phyloP scores from a whole-genome alignment of 2,888 invertebrate species.

The Helleia helle region DNA sequence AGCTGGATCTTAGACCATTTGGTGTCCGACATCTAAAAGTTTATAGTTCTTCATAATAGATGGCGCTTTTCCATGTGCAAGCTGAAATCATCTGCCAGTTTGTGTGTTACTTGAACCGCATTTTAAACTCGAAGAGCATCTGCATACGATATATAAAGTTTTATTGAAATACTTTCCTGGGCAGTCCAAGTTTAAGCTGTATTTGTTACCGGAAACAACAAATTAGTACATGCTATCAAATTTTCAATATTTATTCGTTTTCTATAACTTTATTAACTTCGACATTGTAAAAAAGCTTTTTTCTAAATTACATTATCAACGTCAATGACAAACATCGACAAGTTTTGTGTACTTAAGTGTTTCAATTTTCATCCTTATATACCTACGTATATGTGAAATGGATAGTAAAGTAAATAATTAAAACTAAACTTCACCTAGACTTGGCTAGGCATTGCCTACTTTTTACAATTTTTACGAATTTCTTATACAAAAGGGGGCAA shows the following conservation, averaged over 20 bases:
- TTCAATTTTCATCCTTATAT: too few relatives aligned
- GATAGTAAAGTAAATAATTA: too few relatives aligned
- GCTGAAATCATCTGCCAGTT: constrained; percentile 17
- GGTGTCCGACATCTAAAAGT: not conserved
- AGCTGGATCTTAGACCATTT: too few relatives aligned
- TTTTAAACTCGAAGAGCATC: constrained; percentile 13
- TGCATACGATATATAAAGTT: constrained; percentile 6
- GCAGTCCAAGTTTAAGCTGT: not conserved
- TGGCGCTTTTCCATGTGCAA: constrained; percentile 14
- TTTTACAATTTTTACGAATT: too few relatives aligned
- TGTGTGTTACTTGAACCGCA: constrained; percentile 10
- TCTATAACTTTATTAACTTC: not conserved
- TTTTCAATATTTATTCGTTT: not conserved
- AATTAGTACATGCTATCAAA: not conserved
- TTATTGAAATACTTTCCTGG: constrained; percentile 8
- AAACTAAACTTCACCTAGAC: too few relatives aligned
- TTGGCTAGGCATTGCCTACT: too few relatives aligned
- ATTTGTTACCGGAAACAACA: not conserved
- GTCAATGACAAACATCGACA: too few relatives aligned
- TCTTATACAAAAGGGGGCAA: too few relatives aligned
- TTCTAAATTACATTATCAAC: too few relatives aligned
- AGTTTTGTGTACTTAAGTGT: too few relatives aligned
- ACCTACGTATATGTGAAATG: too few relatives aligned
- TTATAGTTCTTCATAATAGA: constrained; percentile 1
- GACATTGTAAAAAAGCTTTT: too few relatives aligned